phyloP scores from a whole-genome alignment of 2,113 vertebrate species.

The Peromyscus leucopus region DNA sequence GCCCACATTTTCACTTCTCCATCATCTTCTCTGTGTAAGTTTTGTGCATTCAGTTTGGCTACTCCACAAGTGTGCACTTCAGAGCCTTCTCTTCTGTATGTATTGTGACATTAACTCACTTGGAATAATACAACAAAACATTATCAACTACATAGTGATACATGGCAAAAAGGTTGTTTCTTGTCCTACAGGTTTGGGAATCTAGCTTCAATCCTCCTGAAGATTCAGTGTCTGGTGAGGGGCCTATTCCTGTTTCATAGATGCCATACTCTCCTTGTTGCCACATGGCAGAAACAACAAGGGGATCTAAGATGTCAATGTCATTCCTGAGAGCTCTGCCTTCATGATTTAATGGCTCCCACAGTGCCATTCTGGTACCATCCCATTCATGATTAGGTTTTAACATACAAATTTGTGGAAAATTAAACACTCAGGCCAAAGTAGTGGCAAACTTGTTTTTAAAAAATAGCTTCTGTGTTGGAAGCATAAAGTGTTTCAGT shows the following conservation, averaged over 20 bases:
- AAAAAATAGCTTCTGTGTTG: background rate
- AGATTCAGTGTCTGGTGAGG: background rate
- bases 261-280: background rate
- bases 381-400: background rate
- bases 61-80: background rate
- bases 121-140: background rate
- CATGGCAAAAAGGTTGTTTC: background rate
- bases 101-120: background rate
- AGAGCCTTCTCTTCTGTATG: background rate
- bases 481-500: background rate
- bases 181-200: background rate
- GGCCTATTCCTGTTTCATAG: background rate
- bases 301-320: too few relatives aligned
- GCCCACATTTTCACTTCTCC: background rate
- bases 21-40: background rate
- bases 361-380: background rate
- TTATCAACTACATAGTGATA: background rate
- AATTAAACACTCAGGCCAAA: too few relatives aligned
- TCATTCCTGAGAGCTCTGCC: background rate
- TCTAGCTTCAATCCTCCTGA: background rate
- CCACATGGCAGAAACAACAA: background rate
- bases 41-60: background rate
- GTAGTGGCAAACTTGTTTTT: background rate
- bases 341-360: background rate
- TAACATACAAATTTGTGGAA: too few relatives aligned